phyloP scores from a whole-genome alignment of 2,797 vertebrate genomes.

The Sebastes taczanowskii region DNA sequence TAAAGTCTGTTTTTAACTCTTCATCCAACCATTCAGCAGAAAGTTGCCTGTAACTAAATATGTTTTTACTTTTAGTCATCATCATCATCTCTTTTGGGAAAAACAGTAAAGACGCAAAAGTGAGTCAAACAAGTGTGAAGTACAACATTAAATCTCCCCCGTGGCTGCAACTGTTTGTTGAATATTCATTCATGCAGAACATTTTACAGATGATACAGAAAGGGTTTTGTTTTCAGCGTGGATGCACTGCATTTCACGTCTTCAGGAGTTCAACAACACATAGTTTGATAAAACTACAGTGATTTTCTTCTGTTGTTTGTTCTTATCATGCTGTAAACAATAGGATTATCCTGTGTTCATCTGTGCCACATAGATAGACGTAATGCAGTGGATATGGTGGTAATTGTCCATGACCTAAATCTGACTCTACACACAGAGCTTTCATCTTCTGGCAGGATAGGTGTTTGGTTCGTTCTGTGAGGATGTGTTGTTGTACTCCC shows the following conservation, averaged over 20 bases:
- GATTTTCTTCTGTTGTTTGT: neutral
- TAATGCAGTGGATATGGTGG: conserved; percentile 28
- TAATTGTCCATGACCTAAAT: conserved; percentile 64
- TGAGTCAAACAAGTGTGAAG: conserved; percentile 20
- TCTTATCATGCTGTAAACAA: conserved; percentile 39
- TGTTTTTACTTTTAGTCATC: neutral
- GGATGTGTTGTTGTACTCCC: conserved; percentile 20
- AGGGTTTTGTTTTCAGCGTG: conserved; percentile 1
- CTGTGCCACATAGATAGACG: conserved; percentile 9
- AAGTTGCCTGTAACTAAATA: neutral
- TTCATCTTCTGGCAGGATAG: conserved; percentile 31
- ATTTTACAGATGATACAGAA: conserved; percentile 27
- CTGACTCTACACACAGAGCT: conserved; percentile 34
- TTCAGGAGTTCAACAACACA: neutral
- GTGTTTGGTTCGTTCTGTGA: neutral
- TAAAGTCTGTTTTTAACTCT: neutral
- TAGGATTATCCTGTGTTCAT: conserved; percentile 39
- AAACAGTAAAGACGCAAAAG: neutral
- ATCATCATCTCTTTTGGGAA: neutral
- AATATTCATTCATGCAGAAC: conserved; percentile 49
- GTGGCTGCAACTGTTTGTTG: conserved; percentile 33
- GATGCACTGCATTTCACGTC: neutral
- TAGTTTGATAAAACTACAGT: neutral
- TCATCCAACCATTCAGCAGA: neutral
- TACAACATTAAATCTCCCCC: conserved; percentile 4